Conservation (phyloP, 2,888 invertebrate genomes). For the Mythimna ferrago region DNA sequence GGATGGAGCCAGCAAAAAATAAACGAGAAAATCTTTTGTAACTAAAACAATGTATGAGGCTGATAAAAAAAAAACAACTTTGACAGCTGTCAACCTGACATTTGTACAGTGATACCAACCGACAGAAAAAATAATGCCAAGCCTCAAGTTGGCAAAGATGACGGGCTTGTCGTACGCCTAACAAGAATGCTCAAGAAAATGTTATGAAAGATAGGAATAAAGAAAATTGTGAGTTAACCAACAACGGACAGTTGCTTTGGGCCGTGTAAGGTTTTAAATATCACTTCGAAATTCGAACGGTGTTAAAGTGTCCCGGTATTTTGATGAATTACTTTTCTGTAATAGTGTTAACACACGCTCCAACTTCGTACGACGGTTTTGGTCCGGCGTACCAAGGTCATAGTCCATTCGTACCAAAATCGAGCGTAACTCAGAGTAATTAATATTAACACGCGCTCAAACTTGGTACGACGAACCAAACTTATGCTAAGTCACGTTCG, state of each 20-base stretch:
- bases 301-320: background rate
- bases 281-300: background rate
- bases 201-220: background rate
- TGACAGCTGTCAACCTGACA: conserved; percentile 34
- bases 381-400: no score
- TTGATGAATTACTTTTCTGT: background rate
- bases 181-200: conserved; percentile 13
- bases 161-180: background rate
- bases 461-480: no score
- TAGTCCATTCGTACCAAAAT: no score
- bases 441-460: no score
- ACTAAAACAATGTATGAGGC: background rate
- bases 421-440: no score
- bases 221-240: background rate
- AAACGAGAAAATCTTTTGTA: background rate
- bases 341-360: no score
- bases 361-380: no score
- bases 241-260: no score
- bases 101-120: background rate
- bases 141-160: background rate
- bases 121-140: background rate
- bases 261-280: background rate
- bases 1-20: conserved; percentile 59
- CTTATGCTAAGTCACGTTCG: no score
- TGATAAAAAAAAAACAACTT: background rate